Conservation (phyloP, 2,797 vertebrate genomes). For the Cyclopterus lumpus region DNA sequence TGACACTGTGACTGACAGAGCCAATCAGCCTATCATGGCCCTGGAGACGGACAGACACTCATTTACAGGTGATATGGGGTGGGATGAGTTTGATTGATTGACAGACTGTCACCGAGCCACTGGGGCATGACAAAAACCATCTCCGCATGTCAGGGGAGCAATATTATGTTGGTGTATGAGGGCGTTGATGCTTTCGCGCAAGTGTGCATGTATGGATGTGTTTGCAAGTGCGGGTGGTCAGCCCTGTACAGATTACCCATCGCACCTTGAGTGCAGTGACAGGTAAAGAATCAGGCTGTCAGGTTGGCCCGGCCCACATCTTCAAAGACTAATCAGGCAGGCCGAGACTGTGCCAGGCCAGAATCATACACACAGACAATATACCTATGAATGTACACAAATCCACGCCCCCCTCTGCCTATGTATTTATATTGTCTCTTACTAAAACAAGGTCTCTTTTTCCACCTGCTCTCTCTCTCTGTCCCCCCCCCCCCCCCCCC, state of each 20-base stretch:
- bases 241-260: conserved; percentile 72
- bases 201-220: conserved; percentile 43
- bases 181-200: conserved; percentile 37
- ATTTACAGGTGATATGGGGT: conserved; percentile 79
- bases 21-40: conserved; percentile 81
- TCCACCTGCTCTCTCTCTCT: conserved; percentile 1
- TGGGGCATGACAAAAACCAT: conserved; percentile 72
- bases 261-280: conserved; percentile 72
- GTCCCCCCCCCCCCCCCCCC: conserved; percentile 19
- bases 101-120: conserved; percentile 77
- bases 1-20: conserved; percentile 81
- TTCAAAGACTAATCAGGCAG: conserved; percentile 59
- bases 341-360: conserved; percentile 25
- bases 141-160: conserved; percentile 51
- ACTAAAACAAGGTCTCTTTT: conserved; percentile 22
- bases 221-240: conserved; percentile 61
- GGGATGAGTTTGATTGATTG: conserved; percentile 77
- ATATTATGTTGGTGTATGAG: conserved; percentile 58
- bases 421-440: conserved; percentile 40
- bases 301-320: conserved; percentile 57
- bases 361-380: conserved; percentile 42
- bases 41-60: conserved; percentile 77
- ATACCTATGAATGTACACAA: conserved; percentile 24
- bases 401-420: conserved; percentile 21
- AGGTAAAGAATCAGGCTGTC: conserved; percentile 75